Evolutionary conservation across 2,797 vertebrate genomes (phyloP).

Genomic region (Rhabdophis nuchalis): DNA sequence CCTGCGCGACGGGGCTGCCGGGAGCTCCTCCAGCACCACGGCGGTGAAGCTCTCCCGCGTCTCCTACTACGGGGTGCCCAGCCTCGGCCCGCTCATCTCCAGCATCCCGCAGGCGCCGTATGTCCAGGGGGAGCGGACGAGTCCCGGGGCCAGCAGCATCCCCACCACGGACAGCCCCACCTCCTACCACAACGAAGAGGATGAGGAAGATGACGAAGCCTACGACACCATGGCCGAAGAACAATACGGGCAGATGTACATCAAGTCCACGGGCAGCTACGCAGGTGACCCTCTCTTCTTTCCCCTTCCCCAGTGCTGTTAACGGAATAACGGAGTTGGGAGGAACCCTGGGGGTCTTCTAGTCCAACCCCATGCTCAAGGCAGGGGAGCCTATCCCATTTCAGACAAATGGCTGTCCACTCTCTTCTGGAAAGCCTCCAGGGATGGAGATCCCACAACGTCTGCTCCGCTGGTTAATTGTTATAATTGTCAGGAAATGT

Average conservation of each 20-base stretch:
- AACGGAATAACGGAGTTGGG: background rate
- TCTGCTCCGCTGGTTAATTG: background rate
- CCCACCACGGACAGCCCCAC: conserved; percentile 98
- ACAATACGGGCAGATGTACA: conserved; percentile 87
- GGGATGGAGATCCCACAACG: background rate
- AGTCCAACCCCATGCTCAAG: background rate
- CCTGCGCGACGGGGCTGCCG: conserved; percentile 47
- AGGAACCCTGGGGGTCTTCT: background rate
- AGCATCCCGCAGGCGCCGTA: conserved; percentile 79
- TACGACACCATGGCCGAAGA: conserved; percentile 92
- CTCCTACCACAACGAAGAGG: conserved; percentile 97
- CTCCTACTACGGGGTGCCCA: conserved; percentile 75
- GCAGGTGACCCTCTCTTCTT: conserved; percentile 75
- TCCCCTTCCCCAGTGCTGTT: background rate
- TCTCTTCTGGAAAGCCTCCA: background rate
- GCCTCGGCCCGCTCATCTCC: conserved; percentile 76
- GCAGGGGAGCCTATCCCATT: background rate
- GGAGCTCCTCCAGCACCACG: background rate
- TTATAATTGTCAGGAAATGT: background rate
- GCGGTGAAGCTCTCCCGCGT: conserved; percentile 73
- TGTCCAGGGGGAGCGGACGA: conserved; percentile 83
- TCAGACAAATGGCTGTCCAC: background rate
- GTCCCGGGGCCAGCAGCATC: conserved; percentile 90
- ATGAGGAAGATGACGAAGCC: conserved; percentile 92
- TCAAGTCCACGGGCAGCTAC: conserved; percentile 83